A percentile compares a stretch with the other conserved stretches of the same genome.
phyloP scores from a whole-genome alignment of 2,888 invertebrate genomes.

The Eledone cirrhosa region DNA sequence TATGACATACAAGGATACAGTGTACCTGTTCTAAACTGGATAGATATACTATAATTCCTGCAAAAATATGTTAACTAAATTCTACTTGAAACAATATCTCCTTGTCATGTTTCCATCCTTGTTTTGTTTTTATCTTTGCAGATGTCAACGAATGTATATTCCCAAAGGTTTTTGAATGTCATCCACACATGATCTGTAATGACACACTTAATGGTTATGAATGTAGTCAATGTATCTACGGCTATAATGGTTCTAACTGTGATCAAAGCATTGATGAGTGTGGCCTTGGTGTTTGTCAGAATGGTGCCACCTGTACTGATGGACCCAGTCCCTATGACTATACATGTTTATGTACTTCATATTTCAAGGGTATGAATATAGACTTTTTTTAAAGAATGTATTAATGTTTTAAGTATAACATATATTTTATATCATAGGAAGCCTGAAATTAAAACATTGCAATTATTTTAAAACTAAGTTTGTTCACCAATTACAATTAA shows the following conservation, averaged over 20 bases:
- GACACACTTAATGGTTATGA: constrained; percentile 33
- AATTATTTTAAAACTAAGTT: too few relatives aligned
- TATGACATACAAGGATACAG: too few relatives aligned
- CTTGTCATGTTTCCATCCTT: too few relatives aligned
- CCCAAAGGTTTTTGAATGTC: constrained; percentile 32
- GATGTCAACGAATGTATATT: constrained; percentile 38
- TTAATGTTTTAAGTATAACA: too few relatives aligned
- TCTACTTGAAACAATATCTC: too few relatives aligned
- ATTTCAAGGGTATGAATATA: constrained; percentile 9
- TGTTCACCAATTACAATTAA: too few relatives aligned
- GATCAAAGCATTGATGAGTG: constrained; percentile 33
- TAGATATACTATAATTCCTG: too few relatives aligned
- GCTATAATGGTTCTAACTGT: constrained; percentile 36
- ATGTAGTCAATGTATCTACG: constrained; percentile 34
- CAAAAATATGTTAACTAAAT: too few relatives aligned
- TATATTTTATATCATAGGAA: too few relatives aligned
- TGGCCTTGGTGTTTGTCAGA: background rate
- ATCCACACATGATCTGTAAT: constrained; percentile 29
- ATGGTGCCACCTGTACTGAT: constrained; percentile 11
- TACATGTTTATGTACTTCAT: background rate
- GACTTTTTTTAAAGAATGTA: background rate
- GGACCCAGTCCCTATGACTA: constrained; percentile 27
- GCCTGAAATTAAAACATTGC: too few relatives aligned
- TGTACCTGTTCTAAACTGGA: too few relatives aligned
- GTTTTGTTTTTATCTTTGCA: constrained; percentile 30